Conservation (phyloP, 2,888 invertebrate genomes). For the Anticlea derivata region DNA sequence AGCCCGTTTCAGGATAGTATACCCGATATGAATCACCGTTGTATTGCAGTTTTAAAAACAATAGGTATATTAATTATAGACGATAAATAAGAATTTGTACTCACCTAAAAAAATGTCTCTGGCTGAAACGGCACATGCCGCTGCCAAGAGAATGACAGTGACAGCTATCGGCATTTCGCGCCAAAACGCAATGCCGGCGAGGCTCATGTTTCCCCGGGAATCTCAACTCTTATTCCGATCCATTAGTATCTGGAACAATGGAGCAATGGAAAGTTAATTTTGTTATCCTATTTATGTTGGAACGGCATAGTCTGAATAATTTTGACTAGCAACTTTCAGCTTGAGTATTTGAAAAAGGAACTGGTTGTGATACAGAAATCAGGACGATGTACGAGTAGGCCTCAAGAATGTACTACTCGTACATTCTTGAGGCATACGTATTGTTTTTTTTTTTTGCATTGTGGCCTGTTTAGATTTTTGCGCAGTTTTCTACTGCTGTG, state of each 20-base stretch:
- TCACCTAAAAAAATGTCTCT: slow-evolving; percentile 73
- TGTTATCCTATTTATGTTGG: slow-evolving; percentile 16
- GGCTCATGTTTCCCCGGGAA: slow-evolving; percentile 68
- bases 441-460: too few species aligned
- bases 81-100: slow-evolving; percentile 34
- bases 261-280: slow-evolving; percentile 29
- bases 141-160: slow-evolving; percentile 54
- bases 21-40: too few species aligned
- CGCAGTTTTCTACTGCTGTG: too few species aligned
- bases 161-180: slow-evolving; percentile 73
- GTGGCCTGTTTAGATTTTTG: too few species aligned
- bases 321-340: slow-evolving; percentile 13
- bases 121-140: slow-evolving; percentile 61
- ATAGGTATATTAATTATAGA: too few species aligned
- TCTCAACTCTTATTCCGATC: slow-evolving; percentile 72
- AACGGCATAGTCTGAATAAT: slow-evolving; percentile 2
- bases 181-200: slow-evolving; percentile 68
- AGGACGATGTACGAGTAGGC: neutral
- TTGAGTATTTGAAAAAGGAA: slow-evolving; percentile 12
- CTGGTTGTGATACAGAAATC: neutral
- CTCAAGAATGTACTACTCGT: too few species aligned
- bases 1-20: too few species aligned
- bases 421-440: too few species aligned
- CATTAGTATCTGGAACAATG: slow-evolving; percentile 79
- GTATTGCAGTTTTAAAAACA: too few species aligned